These are phyloP conservation scores for Clitarchus hookeri DNA, from an alignment of 2,888 invertebrate genomes.

Conservation along the genomic window DNA sequence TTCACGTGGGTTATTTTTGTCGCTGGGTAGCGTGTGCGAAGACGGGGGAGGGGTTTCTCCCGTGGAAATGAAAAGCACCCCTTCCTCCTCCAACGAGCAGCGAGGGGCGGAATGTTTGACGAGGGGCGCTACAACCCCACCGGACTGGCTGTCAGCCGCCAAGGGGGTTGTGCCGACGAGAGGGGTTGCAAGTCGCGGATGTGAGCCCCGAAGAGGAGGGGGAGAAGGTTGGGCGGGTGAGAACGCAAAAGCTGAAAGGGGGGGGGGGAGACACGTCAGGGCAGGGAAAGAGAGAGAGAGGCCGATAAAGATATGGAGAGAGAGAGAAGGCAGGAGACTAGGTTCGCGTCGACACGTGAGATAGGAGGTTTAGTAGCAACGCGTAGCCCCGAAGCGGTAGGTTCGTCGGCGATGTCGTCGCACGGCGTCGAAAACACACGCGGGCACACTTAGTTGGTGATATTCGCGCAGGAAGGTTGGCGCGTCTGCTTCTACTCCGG, in stretches of 20 bases:
- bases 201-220: slow-evolving; percentile 16
- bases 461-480: no score
- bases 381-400: background rate
- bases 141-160: background rate
- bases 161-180: background rate
- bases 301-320: slow-evolving; percentile 29
- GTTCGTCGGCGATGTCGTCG: background rate
- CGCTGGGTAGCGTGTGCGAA: background rate
- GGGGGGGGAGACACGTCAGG: slow-evolving; percentile 22
- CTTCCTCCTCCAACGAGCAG: background rate
- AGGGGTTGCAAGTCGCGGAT: slow-evolving; percentile 19
- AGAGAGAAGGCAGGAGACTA: slow-evolving; percentile 27
- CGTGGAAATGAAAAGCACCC: background rate
- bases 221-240: slow-evolving; percentile 11
- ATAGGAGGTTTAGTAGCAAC: slow-evolving; percentile 11
- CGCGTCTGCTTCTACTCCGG: background rate
- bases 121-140: background rate
- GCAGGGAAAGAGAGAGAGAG: slow-evolving; percentile 29
- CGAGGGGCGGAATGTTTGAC: slow-evolving; percentile 1
- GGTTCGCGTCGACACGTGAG: slow-evolving; percentile 6
- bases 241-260: background rate
- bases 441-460: no score
- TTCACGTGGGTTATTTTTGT: background rate
- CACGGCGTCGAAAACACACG: background rate
- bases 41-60: no score